Base-by-base conservation (phyloP, 2,113 vertebrate species). In the Cyrtonyx montezumae region DNA sequence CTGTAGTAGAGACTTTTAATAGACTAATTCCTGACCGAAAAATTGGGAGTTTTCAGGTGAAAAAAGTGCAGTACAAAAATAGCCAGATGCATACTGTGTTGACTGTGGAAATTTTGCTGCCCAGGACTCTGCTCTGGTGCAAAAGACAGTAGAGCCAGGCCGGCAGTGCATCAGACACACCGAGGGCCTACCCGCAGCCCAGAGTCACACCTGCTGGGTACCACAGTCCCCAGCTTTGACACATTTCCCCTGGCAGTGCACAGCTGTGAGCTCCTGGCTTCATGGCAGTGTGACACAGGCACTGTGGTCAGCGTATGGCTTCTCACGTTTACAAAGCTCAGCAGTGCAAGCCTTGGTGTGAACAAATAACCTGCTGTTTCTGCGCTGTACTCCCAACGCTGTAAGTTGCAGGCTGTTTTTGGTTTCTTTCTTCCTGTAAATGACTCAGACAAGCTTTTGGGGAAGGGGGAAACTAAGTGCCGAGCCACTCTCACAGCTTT, bases 271-370 rank as follows among this genome's bases (percentile, higher is more conserved):
- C 58, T 75, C 77, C 14, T 10, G 13, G 59, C 49, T 34, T 59
- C 4, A 32, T 22, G 37, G 56, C 28, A 5, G 58, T 6, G 62
- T 55, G 79, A 25, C 25, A 37, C 65, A 23, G 40, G 28, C 79
- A 73, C 63, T 96, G 96, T 55, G 92, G 95, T 93, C 87, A 76
- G 81, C 84, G 53, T 43, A 66, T 3, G 37, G 59, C 71, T 77
- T 77, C 46, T 58, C 81, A 56, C 23, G 4, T 18, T 69, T 40
- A 43, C 45, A 48, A 11, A 51, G 10, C 68, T 88, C 20, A 4
- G 46, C 66, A 84, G 65, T 56, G 65, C 78, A 90, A 88, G 10
- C 13, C 15, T 32, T 32, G 22, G 8, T 59, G 43, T 4, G 15
- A 86, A 65, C 43, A 90, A 91, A 32, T 40, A 59, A 61, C 26